Evolutionary conservation across 2,797 vertebrate genomes (phyloP).

Genomic region (Chiloscyllium punctatum): DNA sequence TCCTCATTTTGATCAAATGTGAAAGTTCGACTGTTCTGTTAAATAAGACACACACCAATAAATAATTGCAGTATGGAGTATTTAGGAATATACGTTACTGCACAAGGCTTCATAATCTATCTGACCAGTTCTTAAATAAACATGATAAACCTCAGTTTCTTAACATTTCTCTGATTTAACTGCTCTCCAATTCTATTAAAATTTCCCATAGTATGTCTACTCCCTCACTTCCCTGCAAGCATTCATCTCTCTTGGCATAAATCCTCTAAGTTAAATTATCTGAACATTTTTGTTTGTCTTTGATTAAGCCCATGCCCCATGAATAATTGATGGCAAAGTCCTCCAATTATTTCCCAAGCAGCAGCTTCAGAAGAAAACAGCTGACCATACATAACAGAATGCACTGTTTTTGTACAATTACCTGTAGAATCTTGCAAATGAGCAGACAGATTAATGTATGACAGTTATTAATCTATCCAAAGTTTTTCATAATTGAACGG

Average conservation of each 20-base stretch:
- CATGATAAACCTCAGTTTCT: neutral
- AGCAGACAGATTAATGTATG: neutral
- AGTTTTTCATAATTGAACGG: neutral
- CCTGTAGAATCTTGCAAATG: neutral
- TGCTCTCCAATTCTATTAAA: neutral
- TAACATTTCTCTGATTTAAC: neutral
- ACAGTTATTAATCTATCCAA: neutral
- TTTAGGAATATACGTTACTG: neutral
- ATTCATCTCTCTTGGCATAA: neutral
- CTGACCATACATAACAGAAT: neutral
- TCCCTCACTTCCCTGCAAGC: neutral
- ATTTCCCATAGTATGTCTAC: neutral
- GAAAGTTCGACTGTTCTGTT: conserved; percentile 81
- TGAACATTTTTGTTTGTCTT: neutral
- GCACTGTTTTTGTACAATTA: neutral
- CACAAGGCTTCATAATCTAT: neutral
- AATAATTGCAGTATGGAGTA: neutral
- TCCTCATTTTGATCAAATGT: conserved; percentile 82
- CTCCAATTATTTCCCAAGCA: neutral
- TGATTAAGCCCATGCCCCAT: neutral
- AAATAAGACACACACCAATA: conserved; percentile 43
- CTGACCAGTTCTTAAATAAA: neutral
- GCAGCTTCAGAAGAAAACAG: neutral
- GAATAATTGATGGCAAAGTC: neutral
- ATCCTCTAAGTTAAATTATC: neutral